Percentiles rank a stretch among this genome's conserved stretches.
Evolutionary conservation across 2,888 invertebrate species (phyloP).

Genomic region (Metalampra italica): DNA sequence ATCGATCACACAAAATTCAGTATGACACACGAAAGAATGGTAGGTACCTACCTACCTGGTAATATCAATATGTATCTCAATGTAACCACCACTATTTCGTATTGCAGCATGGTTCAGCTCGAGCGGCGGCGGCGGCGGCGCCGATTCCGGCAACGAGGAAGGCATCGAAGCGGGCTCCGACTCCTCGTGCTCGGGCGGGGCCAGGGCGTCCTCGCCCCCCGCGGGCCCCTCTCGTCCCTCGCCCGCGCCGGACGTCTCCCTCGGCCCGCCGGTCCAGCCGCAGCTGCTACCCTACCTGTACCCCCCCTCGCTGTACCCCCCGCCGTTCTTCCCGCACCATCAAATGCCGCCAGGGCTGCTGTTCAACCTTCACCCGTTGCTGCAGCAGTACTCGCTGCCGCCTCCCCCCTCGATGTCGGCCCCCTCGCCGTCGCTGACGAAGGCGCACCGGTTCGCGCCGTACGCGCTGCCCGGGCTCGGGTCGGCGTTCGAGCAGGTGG

Average conservation of each 20-base stretch:
- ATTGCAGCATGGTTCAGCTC: conserved; percentile 82
- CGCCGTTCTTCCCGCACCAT: conserved; percentile 85
- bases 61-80: too few species aligned
- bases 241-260: conserved; percentile 94
- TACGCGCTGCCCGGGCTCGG: conserved; percentile 90
- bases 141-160: conserved; percentile 81
- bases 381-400: conserved; percentile 91
- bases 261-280: conserved; percentile 95
- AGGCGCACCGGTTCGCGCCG: conserved; percentile 89
- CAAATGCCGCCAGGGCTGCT: conserved; percentile 90
- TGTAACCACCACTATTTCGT: background rate
- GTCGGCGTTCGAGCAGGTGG: conserved; percentile 94
- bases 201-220: conserved; percentile 73
- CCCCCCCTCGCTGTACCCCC: conserved; percentile 91
- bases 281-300: conserved; percentile 96
- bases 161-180: conserved; percentile 83
- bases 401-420: conserved; percentile 81
- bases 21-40: too few species aligned
- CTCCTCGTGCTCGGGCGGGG: conserved; percentile 85
- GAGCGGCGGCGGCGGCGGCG: conserved; percentile 76
- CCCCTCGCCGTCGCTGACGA: conserved; percentile 81
- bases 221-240: conserved; percentile 81
- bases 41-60: too few species aligned
- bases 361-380: conserved; percentile 92
- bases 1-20: too few species aligned